Base-by-base conservation (phyloP, 2,113 vertebrate genomes). In the Anser cygnoides region DNA sequence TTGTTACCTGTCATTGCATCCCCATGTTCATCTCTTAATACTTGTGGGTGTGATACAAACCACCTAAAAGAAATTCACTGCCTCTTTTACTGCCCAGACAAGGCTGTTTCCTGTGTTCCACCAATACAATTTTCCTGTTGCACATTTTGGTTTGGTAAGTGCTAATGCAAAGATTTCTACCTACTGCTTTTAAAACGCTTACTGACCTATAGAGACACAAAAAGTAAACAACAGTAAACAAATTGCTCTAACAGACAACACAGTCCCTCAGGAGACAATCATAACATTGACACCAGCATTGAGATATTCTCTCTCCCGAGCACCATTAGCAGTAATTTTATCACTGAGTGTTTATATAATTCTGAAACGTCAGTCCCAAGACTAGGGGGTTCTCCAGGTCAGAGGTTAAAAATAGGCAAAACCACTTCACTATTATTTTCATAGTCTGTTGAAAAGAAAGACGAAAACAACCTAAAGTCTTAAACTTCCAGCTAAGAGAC, bases 121-220 rank as follows among this genome's bases (percentile, higher is more conserved):
- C 12, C 49, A 78, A 26, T 44, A 3, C 20, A 3, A 70, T 39
- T 65, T 81, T 78, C 31, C 19, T 66, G 7, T 39, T 90, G 28
- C 63, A 13, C 52, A 15, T 63, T 90, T 93, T 92, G 57, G 31
- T 58, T 92, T 84, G 10, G 52, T 70, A 81, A 84, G 26, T 92
- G 77, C 72, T 92, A 79, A 71, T 71, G 84, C 43, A 66, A 65
- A 58, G 43, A 66, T 92, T 97, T 68, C 44, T 94, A 81, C 54
- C 37, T 35, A 78, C 19, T 46, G 80, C 59, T 96, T 97, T 93
- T 68, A 73, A 95, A 96, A 94, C 68, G 59, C 46, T 67, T 88
- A 7, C 81, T 93, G 79, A 83, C 66, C 44, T 63, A 35, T 31
- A 22, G 55, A 70, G 59, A 41, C 33, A 80, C 54, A 26, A 80